Evolutionary conservation across 2,797 vertebrate genomes (phyloP).

Genomic region (Crotalus adamanteus): DNA sequence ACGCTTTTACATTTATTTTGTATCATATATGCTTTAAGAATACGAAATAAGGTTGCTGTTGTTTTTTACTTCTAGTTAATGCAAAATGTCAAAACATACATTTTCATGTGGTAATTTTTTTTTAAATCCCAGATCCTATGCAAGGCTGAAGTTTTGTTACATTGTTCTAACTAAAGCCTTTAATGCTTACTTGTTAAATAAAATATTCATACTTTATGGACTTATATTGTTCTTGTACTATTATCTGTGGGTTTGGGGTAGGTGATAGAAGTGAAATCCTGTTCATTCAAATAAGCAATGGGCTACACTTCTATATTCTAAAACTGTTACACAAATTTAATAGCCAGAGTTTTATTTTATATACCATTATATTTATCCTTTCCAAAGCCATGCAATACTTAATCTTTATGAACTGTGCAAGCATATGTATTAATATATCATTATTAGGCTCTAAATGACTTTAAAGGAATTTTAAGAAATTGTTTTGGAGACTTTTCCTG

Average conservation of each 20-base stretch:
- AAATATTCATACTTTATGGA: conserved; percentile 3
- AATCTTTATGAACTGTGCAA: background rate
- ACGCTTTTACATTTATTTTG: conserved; percentile 2
- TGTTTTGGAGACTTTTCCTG: background rate
- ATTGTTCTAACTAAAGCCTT: conserved; percentile 12
- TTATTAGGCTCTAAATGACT: background rate
- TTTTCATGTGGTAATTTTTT: conserved; percentile 9
- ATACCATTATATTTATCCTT: background rate
- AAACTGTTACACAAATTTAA: background rate
- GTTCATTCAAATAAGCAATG: background rate
- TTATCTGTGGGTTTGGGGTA: background rate
- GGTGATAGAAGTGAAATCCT: background rate
- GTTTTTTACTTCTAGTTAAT: background rate
- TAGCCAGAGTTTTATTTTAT: background rate
- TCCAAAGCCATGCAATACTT: background rate
- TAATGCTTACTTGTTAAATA: conserved; percentile 34
- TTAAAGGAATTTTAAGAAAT: background rate
- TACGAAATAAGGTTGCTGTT: background rate
- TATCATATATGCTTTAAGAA: background rate
- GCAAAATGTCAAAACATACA: conserved; percentile 8
- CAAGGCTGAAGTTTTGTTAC: conserved; percentile 43
- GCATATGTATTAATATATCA: background rate
- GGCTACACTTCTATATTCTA: background rate
- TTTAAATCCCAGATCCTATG: background rate
- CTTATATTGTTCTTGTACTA: background rate